These are phyloP conservation scores for Druon quercuslanigerum DNA, from an alignment of 1,140 invertebrate species.

Conservation along the genomic window DNA sequence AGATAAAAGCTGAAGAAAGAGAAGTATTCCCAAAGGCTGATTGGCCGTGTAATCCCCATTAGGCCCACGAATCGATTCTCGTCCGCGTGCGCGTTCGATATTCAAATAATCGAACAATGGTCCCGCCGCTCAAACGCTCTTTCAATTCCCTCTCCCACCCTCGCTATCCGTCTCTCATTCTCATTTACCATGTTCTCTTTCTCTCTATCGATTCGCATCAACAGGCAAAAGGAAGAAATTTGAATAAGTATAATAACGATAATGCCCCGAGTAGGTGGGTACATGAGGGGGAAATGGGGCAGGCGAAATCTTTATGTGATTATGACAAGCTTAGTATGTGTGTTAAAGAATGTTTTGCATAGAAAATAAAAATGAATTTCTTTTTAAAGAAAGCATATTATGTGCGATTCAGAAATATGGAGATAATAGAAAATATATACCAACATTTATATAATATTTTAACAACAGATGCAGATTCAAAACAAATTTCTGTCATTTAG, in stretches of 20 bases:
- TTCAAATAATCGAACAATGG: slow-evolving; percentile 75
- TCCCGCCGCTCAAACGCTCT: slow-evolving; percentile 57
- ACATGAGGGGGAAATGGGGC: neutral
- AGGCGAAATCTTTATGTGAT: neutral
- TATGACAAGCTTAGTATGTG: neutral
- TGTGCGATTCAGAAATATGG: too few species aligned
- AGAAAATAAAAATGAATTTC: too few species aligned
- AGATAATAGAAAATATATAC: too few species aligned
- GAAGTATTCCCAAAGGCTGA: slow-evolving; percentile 66
- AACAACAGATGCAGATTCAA: too few species aligned
- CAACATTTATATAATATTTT: too few species aligned
- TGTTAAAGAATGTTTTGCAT: too few species aligned
- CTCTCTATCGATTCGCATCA: slow-evolving; percentile 49
- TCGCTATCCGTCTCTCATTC: slow-evolving; percentile 14
- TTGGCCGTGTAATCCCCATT: slow-evolving; percentile 75
- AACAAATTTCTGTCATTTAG: too few species aligned
- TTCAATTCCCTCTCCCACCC: slow-evolving; percentile 46
- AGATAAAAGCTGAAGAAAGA: slow-evolving; percentile 43
- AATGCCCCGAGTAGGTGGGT: slow-evolving; percentile 32
- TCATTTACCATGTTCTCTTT: slow-evolving; percentile 40
- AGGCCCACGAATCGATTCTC: slow-evolving; percentile 73
- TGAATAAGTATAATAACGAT: slow-evolving; percentile 72
- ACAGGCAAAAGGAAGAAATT: slow-evolving; percentile 64
- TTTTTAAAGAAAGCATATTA: too few species aligned
- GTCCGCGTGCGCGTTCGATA: slow-evolving; percentile 67